Evolutionary conservation across 2,888 invertebrate species (phyloP), one percentile per base, ranked within the genome.

Genomic region (Cheiracanthium punctorium): DNA sequence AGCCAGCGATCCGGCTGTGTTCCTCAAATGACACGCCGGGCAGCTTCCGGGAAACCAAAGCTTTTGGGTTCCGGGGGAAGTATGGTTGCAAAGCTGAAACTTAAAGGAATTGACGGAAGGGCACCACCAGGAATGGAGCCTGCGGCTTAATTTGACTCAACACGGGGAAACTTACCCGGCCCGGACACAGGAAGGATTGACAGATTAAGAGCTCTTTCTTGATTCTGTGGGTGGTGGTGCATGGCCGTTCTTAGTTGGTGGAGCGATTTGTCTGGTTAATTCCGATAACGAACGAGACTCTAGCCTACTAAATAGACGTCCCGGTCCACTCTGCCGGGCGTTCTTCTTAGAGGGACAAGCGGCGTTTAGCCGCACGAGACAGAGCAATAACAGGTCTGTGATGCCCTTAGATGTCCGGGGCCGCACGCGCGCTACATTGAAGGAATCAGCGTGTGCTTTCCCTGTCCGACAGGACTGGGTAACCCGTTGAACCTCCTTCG

Each of bases 181-280:
- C 94, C 93, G 93, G 94, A 94, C 94, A 94, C 93, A 92, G 93
- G 93, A 93, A 94, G 93, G 94, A 94, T 94, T 94, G 94, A 94
- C 94, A 94, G 94, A 94, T 93, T 94, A 93, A 94, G 91, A 94
- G 94, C 93, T 94, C 91, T 92, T 82, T 82, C 92, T 91, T 90
- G 91, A 92, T 91, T 91, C 90, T 89, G 91, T 92, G 91, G 91
- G 89, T 92, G 91, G 92, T 92, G 92, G 92, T 91, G 92, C 94
- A 94, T 94, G 94, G 94, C 94, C 94, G 93, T 94, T 94, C 93
- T 94, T 94, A 94, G 94, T 94, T 94, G 93, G 94, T 94, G 94
- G 94, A 94, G 93, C 92, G 94, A 94, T 94, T 94, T 94, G 94
- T 94, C 94, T 94, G 94, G 93, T 94, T 94, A 91, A 94, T 94